Percentiles rank a stretch among this genome's conserved stretches.
These are phyloP conservation scores for Tenualosa thibaudeaui DNA, from an alignment of 2,797 vertebrate genomes.

Conservation along the genomic window DNA sequence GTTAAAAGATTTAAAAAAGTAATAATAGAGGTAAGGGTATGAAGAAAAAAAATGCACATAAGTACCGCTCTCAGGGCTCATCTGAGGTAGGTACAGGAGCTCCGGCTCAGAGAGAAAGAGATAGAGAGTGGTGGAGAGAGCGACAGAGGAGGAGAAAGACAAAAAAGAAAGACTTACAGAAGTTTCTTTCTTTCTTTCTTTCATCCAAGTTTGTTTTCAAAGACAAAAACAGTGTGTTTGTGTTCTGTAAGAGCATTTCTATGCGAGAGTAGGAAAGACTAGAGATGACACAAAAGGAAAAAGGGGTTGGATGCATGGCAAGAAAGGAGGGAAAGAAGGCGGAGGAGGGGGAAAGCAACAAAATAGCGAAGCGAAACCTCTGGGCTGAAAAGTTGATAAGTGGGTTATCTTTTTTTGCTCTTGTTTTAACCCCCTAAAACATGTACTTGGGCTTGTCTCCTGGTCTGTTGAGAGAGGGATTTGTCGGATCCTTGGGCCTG, in stretches of 20 bases:
- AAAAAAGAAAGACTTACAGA: background rate
- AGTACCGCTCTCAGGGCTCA: background rate
- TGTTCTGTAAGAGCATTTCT: background rate
- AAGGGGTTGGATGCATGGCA: background rate
- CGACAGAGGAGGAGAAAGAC: background rate
- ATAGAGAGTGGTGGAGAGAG: background rate
- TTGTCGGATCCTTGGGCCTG: constrained; percentile 34
- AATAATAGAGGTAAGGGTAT: constrained; percentile 61
- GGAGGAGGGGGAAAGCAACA: background rate
- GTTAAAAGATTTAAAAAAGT: constrained; percentile 70
- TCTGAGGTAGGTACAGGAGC: background rate
- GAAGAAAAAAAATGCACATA: constrained; percentile 27
- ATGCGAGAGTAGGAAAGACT: background rate
- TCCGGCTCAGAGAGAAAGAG: background rate
- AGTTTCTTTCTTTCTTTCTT: constrained; percentile 1
- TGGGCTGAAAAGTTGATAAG: constrained; percentile 14
- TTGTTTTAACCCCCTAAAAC: constrained; percentile 16
- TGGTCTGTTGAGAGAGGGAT: constrained; percentile 19
- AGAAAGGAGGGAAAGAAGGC: background rate
- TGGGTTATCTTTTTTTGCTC: background rate
- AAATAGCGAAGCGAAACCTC: background rate
- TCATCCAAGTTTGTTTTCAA: constrained; percentile 15
- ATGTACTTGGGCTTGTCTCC: constrained; percentile 24
- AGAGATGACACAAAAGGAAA: background rate
- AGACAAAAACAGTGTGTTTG: constrained; percentile 7